A percentile compares a stretch with the other conserved stretches of the same genome.
phyloP scores from a whole-genome alignment of 2,113 vertebrate genomes.

The Campylomormyrus tamandua region DNA sequence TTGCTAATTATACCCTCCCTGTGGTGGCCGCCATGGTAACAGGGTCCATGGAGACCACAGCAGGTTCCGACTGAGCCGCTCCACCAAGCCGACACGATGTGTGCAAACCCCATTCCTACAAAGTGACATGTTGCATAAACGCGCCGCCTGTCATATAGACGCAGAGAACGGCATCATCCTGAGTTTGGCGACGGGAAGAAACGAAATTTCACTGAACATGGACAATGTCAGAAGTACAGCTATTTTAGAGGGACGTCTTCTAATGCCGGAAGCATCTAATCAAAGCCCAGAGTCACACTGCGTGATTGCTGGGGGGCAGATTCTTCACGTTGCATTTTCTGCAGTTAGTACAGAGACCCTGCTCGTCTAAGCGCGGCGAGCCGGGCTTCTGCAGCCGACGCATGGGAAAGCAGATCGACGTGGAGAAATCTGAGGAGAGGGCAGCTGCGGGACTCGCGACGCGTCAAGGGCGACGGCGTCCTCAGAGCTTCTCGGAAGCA shows the following conservation, averaged over 20 bases:
- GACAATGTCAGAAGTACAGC: neutral
- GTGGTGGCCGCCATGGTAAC: neutral
- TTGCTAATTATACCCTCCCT: neutral
- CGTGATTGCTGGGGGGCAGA: neutral
- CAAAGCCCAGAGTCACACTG: neutral
- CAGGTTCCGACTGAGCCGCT: neutral
- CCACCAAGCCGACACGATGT: neutral
- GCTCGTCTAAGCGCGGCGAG: neutral
- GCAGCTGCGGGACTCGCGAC: neutral
- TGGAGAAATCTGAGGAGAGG: neutral
- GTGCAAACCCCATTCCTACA: neutral
- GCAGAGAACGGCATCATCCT: neutral
- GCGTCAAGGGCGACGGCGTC: neutral
- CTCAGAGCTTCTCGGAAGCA: neutral
- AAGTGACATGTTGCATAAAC: neutral
- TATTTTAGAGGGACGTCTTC: neutral
- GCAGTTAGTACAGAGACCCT: neutral
- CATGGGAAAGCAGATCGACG: neutral
- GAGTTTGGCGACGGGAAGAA: neutral
- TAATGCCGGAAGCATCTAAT: neutral
- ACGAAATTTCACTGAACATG: neutral
- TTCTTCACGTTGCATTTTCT: neutral
- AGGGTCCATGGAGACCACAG: neutral
- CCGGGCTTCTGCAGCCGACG: neutral
- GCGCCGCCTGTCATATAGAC: neutral